A percentile compares a stretch with the other conserved stretches of the same genome.
Evolutionary conservation across 2,113 vertebrate genomes (phyloP).

Genomic region (Pseudorectes ferrugineus): DNA sequence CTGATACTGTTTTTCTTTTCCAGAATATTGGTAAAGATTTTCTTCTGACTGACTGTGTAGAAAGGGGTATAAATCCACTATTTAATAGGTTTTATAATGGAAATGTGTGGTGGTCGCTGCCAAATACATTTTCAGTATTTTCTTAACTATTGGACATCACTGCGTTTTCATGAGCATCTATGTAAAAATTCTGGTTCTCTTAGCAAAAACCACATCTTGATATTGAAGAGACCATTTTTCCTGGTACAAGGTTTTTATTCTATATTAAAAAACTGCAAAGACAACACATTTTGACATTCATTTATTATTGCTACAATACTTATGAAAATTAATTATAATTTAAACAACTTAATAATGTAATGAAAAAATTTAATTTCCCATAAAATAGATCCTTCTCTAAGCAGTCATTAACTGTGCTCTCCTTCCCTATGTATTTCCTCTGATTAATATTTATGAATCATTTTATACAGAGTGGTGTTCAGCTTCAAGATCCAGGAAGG

Average conservation of each 20-base stretch:
- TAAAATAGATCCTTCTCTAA: neutral
- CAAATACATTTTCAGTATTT: neutral
- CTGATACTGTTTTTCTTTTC: neutral
- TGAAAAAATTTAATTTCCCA: neutral
- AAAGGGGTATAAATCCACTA: neutral
- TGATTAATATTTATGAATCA: slow-evolving; percentile 36
- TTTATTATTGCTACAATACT: slow-evolving; percentile 8
- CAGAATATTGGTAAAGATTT: neutral
- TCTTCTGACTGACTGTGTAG: neutral
- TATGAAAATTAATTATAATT: slow-evolving; percentile 43
- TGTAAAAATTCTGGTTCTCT: neutral
- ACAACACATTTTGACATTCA: slow-evolving; percentile 36
- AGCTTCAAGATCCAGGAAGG: neutral
- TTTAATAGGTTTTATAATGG: neutral
- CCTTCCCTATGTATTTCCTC: neutral
- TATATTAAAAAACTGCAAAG: slow-evolving; percentile 18
- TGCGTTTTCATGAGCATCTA: neutral
- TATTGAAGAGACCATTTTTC: neutral
- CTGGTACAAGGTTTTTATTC: neutral
- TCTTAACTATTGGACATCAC: neutral
- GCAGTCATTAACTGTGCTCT: neutral
- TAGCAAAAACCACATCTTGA: neutral
- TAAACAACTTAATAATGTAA: slow-evolving; percentile 17
- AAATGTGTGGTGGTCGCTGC: neutral
- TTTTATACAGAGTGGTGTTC: neutral